Percentiles rank a stretch among this genome's conserved stretches.
Evolutionary conservation across 2,888 invertebrate species (phyloP).

Genomic region (Calliopum simillimum): DNA sequence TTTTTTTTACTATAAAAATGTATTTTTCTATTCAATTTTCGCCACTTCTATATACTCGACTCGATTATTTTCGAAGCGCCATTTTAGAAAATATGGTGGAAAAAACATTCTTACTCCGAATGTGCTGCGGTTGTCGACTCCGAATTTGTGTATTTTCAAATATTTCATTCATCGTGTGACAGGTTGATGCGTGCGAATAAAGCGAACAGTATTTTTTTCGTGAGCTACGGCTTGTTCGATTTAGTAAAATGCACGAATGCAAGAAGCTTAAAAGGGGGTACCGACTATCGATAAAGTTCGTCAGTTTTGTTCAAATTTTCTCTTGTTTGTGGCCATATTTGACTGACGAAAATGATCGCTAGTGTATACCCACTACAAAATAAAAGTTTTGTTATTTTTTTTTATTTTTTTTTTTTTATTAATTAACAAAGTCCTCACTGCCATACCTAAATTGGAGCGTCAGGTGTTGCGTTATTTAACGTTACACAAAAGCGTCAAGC

Average conservation of each 20-base stretch:
- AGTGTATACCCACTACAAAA: no score
- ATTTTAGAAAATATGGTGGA: constrained; percentile 51
- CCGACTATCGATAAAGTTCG: no score
- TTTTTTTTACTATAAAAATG: constrained; percentile 39
- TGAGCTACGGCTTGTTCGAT: background rate
- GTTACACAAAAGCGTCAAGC: no score
- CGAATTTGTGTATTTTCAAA: constrained; percentile 45
- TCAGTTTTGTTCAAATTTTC: no score
- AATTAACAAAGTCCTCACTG: no score
- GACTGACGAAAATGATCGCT: no score
- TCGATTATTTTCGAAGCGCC: constrained; percentile 49
- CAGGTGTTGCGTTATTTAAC: no score
- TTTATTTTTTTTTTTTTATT: no score
- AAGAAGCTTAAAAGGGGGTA: no score
- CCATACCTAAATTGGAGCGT: no score
- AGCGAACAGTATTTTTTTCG: background rate
- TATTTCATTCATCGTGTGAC: constrained; percentile 7
- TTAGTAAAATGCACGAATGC: background rate
- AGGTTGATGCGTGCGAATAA: background rate
- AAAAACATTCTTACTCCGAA: constrained; percentile 43
- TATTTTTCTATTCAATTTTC: constrained; percentile 41
- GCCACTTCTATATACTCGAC: constrained; percentile 46
- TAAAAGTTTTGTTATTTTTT: no score
- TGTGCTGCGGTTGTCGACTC: constrained; percentile 35
- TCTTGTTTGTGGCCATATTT: no score